Percentiles rank a stretch among this genome's conserved stretches.
phyloP scores from a whole-genome alignment of 1,140 invertebrate genomes.

The Nomia melanderi region DNA sequence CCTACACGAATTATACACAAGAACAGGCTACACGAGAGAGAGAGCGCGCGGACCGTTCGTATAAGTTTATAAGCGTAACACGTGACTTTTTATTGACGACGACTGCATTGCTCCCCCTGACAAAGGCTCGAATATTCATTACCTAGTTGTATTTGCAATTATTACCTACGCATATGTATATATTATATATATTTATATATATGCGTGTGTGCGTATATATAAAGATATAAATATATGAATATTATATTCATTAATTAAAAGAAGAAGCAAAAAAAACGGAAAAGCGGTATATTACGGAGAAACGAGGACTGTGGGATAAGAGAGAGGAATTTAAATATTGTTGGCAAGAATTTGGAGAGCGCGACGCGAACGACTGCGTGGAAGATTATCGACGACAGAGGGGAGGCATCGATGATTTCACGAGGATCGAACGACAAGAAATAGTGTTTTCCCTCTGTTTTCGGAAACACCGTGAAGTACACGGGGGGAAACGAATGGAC shows the following conservation, averaged over 20 bases:
- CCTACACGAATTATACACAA: neutral
- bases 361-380: conserved; percentile 36
- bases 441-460: neutral
- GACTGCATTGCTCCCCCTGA: conserved; percentile 73
- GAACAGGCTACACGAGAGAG: neutral
- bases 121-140: conserved; percentile 77
- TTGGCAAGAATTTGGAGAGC: conserved; percentile 40
- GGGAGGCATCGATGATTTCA: neutral
- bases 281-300: conserved; percentile 54
- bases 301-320: conserved; percentile 43
- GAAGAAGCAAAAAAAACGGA: too few species aligned
- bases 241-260: conserved; percentile 71
- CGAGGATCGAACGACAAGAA: neutral
- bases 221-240: conserved; percentile 46
- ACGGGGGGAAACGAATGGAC: neutral
- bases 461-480: neutral
- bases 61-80: conserved; percentile 55
- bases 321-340: conserved; percentile 56
- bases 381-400: conserved; percentile 40
- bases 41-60: conserved; percentile 3
- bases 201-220: conserved; percentile 40
- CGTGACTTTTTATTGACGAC: conserved; percentile 70
- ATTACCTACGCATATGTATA: conserved; percentile 70
- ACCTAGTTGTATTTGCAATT: conserved; percentile 76
- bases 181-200: conserved; percentile 54